A percentile compares a stretch with the other conserved stretches of the same genome.
Conservation (phyloP, 1,140 invertebrate genomes). For the Caenorhabditis remanei region DNA sequence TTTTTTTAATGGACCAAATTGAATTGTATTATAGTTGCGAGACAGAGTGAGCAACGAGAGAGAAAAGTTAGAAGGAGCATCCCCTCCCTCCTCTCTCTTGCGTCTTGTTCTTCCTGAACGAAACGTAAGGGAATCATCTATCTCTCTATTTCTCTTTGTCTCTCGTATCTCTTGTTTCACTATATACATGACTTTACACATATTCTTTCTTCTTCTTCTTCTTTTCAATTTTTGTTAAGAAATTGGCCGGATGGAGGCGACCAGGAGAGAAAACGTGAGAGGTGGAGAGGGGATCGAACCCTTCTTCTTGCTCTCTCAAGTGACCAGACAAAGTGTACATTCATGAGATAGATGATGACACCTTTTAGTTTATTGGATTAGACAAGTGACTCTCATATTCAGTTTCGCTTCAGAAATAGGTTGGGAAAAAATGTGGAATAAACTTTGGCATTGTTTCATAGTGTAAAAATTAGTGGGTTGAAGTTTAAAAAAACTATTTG, state of each 20-base stretch:
- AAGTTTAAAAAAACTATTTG: no score
- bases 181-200: constrained; percentile 55
- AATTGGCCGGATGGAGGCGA: constrained; percentile 23
- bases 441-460: no score
- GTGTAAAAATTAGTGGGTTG: no score
- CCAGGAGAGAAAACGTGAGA: not conserved
- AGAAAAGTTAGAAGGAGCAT: not conserved
- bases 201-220: not conserved
- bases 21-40: constrained; percentile 1
- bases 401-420: no score
- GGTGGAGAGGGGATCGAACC: not conserved
- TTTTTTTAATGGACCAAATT: no score
- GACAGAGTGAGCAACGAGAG: not conserved
- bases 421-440: no score
- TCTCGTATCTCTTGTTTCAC: constrained; percentile 23
- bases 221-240: constrained; percentile 50
- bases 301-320: not conserved
- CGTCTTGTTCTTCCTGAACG: not conserved
- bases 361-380: not conserved
- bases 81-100: no score
- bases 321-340: constrained; percentile 43
- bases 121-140: not conserved
- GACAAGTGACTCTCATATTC: no score
- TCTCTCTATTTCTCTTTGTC: not conserved
- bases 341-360: constrained; percentile 18